Conservation (phyloP, 2,797 vertebrate species). For the Poeciliopsis gracilis region DNA sequence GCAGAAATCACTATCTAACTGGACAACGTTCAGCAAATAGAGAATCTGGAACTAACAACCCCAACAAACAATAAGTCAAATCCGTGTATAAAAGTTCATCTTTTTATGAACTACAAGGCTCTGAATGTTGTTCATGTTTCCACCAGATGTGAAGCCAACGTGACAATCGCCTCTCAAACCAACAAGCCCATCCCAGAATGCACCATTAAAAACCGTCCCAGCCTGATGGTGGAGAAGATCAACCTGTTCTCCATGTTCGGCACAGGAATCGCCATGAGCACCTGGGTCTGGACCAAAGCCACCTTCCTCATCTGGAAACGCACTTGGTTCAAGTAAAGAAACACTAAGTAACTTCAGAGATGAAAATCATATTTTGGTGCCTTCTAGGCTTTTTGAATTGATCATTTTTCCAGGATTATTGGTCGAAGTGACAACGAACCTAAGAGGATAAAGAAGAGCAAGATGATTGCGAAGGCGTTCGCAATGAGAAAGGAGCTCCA, state of each 20-base stretch:
- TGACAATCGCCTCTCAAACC: conserved; percentile 94
- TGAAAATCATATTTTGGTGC: neutral
- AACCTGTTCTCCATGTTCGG: conserved; percentile 99
- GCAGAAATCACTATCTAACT: neutral
- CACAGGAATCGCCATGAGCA: conserved; percentile 97
- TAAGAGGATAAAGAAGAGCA: conserved; percentile 98
- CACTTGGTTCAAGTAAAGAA: conserved; percentile 93
- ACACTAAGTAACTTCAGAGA: neutral
- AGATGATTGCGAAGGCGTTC: conserved; percentile 99
- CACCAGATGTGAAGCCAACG: conserved; percentile 94
- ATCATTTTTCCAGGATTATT: conserved; percentile 81
- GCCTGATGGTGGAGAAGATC: conserved; percentile 97
- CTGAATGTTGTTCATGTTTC: conserved; percentile 16
- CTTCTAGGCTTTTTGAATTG: neutral
- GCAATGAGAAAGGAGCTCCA: conserved; percentile 94
- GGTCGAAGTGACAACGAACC: conserved; percentile 96
- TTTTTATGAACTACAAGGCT: neutral
- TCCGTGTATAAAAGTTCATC: neutral
- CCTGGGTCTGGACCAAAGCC: conserved; percentile 99
- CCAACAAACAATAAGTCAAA: neutral
- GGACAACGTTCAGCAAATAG: neutral
- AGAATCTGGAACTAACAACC: neutral
- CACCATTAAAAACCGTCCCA: conserved; percentile 96
- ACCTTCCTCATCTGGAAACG: conserved; percentile 98
- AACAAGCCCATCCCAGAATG: conserved; percentile 97